These are phyloP conservation scores for Lates japonicus DNA, from an alignment of 2,797 vertebrate species.

Conservation along the genomic window DNA sequence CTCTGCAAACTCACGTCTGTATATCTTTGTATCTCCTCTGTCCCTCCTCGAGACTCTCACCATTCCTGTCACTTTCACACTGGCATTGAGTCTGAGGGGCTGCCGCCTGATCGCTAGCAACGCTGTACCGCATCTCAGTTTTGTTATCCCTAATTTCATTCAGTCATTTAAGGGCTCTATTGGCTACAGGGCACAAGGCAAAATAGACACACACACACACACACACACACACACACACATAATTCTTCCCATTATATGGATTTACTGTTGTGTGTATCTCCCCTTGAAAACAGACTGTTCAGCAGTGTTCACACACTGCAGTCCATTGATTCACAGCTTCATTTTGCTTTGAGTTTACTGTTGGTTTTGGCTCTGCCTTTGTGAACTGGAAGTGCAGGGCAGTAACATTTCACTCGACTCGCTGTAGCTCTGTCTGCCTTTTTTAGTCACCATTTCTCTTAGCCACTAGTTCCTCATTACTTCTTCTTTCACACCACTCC, in stretches of 20 bases:
- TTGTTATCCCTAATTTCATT: slow-evolving; percentile 70
- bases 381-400: slow-evolving; percentile 67
- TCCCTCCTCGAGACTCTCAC: slow-evolving; percentile 42
- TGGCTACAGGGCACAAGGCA: slow-evolving; percentile 39
- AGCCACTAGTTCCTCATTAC: slow-evolving; percentile 5
- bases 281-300: slow-evolving; percentile 74
- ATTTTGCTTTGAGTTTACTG: slow-evolving; percentile 60
- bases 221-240: slow-evolving; percentile 13
- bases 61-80: slow-evolving; percentile 56
- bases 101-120: slow-evolving; percentile 42
- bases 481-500: slow-evolving; percentile 13
- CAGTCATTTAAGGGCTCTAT: slow-evolving; percentile 27
- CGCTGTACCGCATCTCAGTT: slow-evolving; percentile 54
- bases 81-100: slow-evolving; percentile 65
- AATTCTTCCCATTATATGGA: slow-evolving; percentile 15
- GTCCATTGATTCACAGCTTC: slow-evolving; percentile 76
- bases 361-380: slow-evolving; percentile 69
- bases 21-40: slow-evolving; percentile 56
- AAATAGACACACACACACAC: neutral
- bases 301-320: slow-evolving; percentile 66
- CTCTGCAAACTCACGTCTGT: slow-evolving; percentile 47
- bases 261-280: slow-evolving; percentile 53
- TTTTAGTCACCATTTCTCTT: slow-evolving; percentile 45
- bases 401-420: slow-evolving; percentile 54
- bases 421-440: slow-evolving; percentile 33